Evolutionary conservation across 2,113 vertebrate genomes (phyloP), one percentile per base, ranked within the genome.

Genomic region (Scomber scombrus): DNA sequence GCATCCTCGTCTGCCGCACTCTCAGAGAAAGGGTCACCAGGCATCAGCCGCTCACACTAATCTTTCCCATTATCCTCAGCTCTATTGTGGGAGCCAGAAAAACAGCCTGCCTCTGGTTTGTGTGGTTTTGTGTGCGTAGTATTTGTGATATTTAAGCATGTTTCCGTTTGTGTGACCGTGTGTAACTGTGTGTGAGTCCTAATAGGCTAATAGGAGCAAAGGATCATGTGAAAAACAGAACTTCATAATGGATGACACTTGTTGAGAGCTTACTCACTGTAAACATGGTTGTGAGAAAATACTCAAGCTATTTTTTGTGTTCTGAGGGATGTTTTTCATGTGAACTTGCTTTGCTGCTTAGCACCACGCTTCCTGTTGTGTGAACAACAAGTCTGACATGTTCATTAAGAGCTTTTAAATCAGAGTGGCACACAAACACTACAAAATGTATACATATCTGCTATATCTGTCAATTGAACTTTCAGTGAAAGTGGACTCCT

Each of bases 41-140:
- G 89, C 84, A 86, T 85, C 92, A 85, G 90, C 86, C 85, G 88
- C 90, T 93, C 88, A 78, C 77, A 82, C 91, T 91, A 94, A 94
- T 94, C 85, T 88, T 90, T 66, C 80, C 88, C 91, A 94, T 94
- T 94, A 94, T 90, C 81, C 79, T 76, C 75, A 52, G 85, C 71
- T 85, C 81, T 80, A 85, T 70, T 71, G 80, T 69, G 89, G 81
- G 71, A 89, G 73, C 51, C 73, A 76, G 60, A 85, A 88, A 89
- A 90, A 90, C 91, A 93, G 79, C 68, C 67, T 64, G 64, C 21
- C 55, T 49, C 75, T 11, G 29, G 21, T 69, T 66, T 23, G 18
- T 74, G 65, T 68, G 46, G n/a, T 61, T 78, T 31, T 68, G 52
- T 72, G 51, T 47, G 69, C 58, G 34, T 34, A n/a, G 50, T 16